Conservation (phyloP, 2,797 vertebrate genomes). For the Catostomus latipinnis region DNA sequence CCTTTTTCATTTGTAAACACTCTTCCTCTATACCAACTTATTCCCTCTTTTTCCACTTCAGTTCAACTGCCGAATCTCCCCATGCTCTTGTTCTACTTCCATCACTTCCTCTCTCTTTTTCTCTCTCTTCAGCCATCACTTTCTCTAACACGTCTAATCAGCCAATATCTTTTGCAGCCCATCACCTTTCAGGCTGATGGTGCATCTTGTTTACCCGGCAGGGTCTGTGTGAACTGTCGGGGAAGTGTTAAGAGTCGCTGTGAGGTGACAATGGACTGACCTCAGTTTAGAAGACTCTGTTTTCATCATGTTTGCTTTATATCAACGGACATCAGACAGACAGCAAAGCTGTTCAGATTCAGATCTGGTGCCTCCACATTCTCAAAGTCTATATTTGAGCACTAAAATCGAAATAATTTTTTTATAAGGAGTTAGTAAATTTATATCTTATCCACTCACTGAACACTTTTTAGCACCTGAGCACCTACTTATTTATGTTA, state of each 20-base stretch:
- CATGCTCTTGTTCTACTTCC: slow-evolving; percentile 19
- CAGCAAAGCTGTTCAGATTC: not conserved
- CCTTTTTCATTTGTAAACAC: slow-evolving; percentile 32
- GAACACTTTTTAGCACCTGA: too few species aligned
- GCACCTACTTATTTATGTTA: too few species aligned
- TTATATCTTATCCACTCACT: too few species aligned
- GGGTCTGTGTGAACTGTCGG: slow-evolving; percentile 40
- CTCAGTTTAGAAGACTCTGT: slow-evolving; percentile 50
- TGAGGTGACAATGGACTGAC: slow-evolving; percentile 14
- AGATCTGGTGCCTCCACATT: not conserved
- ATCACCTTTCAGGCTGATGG: slow-evolving; percentile 50
- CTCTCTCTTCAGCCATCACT: not conserved
- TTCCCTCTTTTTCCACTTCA: slow-evolving; percentile 33
- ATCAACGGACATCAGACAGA: slow-evolving; percentile 31
- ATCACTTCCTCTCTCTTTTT: slow-evolving; percentile 19
- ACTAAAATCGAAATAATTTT: not conserved
- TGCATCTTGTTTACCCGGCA: slow-evolving; percentile 58
- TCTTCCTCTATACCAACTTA: slow-evolving; percentile 23
- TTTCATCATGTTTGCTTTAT: slow-evolving; percentile 51
- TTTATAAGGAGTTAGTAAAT: not conserved
- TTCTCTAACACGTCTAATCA: slow-evolving; percentile 27
- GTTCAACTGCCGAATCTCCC: slow-evolving; percentile 1
- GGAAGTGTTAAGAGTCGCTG: slow-evolving; percentile 23
- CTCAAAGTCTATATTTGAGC: not conserved
- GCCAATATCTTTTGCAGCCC: slow-evolving; percentile 54